Conservation (phyloP, 2,888 invertebrate genomes). For the Diaperis boleti region DNA sequence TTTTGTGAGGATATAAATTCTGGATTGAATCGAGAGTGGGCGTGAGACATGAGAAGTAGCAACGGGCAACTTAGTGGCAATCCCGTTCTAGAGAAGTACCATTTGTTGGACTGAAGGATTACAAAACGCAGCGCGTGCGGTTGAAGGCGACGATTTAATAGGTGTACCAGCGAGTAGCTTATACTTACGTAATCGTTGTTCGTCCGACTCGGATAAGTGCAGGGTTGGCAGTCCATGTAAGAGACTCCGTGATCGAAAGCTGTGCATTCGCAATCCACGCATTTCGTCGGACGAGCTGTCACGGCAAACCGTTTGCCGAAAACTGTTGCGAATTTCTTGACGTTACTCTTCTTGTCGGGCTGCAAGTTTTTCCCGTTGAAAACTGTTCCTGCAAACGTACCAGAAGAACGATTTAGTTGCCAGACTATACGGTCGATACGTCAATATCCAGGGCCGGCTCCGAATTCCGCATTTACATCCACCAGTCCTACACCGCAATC, state of each 20-base stretch:
- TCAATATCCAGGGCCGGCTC: conserved; percentile 12
- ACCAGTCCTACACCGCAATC: too few species aligned
- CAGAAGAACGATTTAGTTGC: conserved; percentile 19
- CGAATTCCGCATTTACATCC: too few species aligned
- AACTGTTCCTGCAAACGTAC: conserved; percentile 67
- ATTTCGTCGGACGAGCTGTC: conserved; percentile 72
- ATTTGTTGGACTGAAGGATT: conserved; percentile 61
- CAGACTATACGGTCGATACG: conserved; percentile 26
- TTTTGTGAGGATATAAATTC: conserved; percentile 58
- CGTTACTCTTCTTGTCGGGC: conserved; percentile 69
- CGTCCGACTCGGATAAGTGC: conserved; percentile 68
- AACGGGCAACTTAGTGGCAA: conserved; percentile 59
- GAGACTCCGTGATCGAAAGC: conserved; percentile 76
- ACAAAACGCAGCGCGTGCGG: conserved; percentile 58
- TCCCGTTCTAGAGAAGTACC: conserved; percentile 57
- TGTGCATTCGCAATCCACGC: conserved; percentile 79
- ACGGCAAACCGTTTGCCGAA: conserved; percentile 76
- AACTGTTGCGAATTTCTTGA: conserved; percentile 75
- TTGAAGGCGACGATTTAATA: conserved; percentile 50
- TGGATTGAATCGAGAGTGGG: conserved; percentile 58
- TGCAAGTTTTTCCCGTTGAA: conserved; percentile 74
- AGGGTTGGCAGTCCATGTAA: conserved; percentile 76
- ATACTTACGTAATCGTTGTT: conserved; percentile 68
- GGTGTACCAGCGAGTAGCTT: conserved; percentile 18
- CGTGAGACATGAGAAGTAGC: conserved; percentile 58